Conservation (phyloP, 64 coral and sea anemone species). For the Orbicella faveolata region DNA sequence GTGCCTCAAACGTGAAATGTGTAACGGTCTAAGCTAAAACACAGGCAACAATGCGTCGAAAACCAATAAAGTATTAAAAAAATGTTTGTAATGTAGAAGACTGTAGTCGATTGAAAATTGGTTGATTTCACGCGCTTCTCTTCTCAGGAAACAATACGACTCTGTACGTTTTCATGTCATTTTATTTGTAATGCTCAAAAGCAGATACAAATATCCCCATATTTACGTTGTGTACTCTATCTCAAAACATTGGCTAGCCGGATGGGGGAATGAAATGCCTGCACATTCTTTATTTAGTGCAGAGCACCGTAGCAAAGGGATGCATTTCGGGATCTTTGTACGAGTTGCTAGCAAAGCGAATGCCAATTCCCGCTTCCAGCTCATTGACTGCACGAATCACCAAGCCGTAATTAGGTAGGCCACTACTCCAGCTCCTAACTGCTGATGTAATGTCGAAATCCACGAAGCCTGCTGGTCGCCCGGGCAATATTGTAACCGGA, state of each 20-base stretch:
- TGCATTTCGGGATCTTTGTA: constrained; percentile 47
- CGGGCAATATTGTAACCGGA: constrained; percentile 36
- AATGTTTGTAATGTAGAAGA: too few species aligned
- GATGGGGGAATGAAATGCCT: background rate
- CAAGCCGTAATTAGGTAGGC: constrained; percentile 65
- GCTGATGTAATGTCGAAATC: constrained; percentile 74
- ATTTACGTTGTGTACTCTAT: background rate
- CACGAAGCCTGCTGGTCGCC: constrained; percentile 44
- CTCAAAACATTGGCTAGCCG: background rate
- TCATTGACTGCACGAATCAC: constrained; percentile 62
- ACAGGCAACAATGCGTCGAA: too few species aligned
- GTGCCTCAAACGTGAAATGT: too few species aligned
- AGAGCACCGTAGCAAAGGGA: constrained; percentile 30
- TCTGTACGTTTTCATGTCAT: background rate
- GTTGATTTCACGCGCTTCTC: too few species aligned
- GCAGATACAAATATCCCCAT: background rate
- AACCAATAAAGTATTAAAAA: too few species aligned
- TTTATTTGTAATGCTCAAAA: background rate
- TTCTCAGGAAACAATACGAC: too few species aligned
- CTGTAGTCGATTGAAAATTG: too few species aligned
- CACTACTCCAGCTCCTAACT: constrained; percentile 52
- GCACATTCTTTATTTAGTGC: background rate
- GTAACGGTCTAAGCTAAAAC: too few species aligned
- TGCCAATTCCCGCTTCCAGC: constrained; percentile 10
- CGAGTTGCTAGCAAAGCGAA: constrained; percentile 67